Base-by-base conservation (phyloP, 2,888 invertebrate species). In the Limnephilus rhombicus region DNA sequence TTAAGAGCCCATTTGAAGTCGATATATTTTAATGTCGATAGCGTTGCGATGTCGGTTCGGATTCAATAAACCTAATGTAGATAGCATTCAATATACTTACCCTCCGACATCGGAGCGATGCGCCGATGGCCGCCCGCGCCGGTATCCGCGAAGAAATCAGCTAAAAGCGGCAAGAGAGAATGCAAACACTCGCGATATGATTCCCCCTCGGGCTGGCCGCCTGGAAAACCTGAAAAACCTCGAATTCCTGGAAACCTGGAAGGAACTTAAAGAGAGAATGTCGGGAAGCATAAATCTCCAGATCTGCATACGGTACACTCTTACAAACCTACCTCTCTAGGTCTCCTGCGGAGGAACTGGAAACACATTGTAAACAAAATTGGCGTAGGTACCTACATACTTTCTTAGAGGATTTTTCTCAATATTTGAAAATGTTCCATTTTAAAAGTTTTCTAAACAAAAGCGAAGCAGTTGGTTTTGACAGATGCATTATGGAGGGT, bases 281-380 rank as follows among this genome's bases (percentile, higher is more conserved):
- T 9, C 24, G 68, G n/a, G 24, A 68, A 68, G n/a, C 68, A 91
- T 91, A 91, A 91, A 91, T 91, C 91, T 91, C 37, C 34, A n/a
- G 68, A 91, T 91, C 91, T 91, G 91, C 91, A 91, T 91, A 68
- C 86, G 86, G 86, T 15, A 41, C 37, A 37, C 29, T 15, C 45
- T 24, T 18, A 53, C 53, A 53, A 5, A 53, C 53, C 2, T 53
- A 68, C 68, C 68, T 7, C 68, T 24, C 68, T n/a, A 68, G 68
- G 68, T 68, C n/a, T 68, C 24, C 68, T 24, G 68, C 68, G n/a
- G 68, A 68, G 24, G n/a, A 68, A 24, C 68, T 68, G 68, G 68
- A 24, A n/a, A 68, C 68, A 24, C 7, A 68, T 68, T 68, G 68
- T 68, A 68, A 37, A 68, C 68, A 24, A 68, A 68, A 68, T 68